phyloP scores from a whole-genome alignment of 2,888 invertebrate genomes.

The Sminthurides aquaticus region DNA sequence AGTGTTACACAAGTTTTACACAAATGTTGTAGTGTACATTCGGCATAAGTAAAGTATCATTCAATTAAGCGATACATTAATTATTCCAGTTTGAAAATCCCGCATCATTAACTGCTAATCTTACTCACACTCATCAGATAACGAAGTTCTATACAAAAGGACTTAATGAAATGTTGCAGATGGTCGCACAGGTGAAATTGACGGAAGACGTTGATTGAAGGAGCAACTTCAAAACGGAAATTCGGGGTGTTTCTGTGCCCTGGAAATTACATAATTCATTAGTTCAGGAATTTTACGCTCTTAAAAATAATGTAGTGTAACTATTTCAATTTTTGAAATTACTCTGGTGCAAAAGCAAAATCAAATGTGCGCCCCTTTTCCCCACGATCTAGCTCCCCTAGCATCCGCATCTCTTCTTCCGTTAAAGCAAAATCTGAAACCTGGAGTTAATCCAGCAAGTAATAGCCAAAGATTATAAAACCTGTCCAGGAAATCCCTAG shows the following conservation, averaged over 20 bases:
- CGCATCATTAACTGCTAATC: too few relatives aligned
- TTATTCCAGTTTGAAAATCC: too few relatives aligned
- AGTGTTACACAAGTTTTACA: too few relatives aligned
- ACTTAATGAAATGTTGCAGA: too few relatives aligned
- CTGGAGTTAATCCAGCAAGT: not conserved
- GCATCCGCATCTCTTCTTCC: slow-evolving; percentile 21
- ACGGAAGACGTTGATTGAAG: too few relatives aligned
- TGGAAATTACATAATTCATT: slow-evolving; percentile 10
- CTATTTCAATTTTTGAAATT: not conserved
- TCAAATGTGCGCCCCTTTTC: slow-evolving; percentile 21
- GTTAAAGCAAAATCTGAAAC: slow-evolving; percentile 22
- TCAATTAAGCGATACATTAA: too few relatives aligned
- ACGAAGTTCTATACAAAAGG: too few relatives aligned
- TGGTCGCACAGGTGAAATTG: too few relatives aligned
- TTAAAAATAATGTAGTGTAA: not conserved
- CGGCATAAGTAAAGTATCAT: too few relatives aligned
- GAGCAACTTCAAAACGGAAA: slow-evolving; percentile 16
- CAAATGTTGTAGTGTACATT: too few relatives aligned
- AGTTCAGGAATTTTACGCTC: not conserved
- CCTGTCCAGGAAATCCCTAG: not conserved
- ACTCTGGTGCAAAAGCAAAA: slow-evolving; percentile 7
- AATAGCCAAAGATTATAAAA: not conserved
- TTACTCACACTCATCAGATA: too few relatives aligned
- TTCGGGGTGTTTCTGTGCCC: slow-evolving; percentile 13
- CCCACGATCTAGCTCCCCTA: slow-evolving; percentile 22